Base-by-base conservation (phyloP, 2,888 invertebrate species). In the Pterostichus madidus region DNA sequence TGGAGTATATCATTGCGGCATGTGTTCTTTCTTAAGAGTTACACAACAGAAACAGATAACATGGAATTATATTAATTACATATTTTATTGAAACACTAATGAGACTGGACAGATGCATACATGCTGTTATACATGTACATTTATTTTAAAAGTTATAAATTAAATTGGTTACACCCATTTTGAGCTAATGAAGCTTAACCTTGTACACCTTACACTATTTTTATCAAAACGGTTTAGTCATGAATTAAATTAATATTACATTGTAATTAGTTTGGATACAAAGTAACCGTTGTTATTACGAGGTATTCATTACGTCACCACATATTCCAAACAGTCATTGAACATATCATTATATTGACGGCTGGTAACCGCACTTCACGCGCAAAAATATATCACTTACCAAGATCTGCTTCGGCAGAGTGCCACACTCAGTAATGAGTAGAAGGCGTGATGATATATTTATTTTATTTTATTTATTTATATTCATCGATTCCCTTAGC, bases 41-140 rank as follows among this genome's bases (percentile, higher is more conserved):
- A 44, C 61, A n/a, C 1, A 24, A 24, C 2, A 24, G 24, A 24
- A 24, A 24, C 2, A 24, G 24, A 49, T 52, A 79, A 79, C 39
- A 52, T 79, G 31, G 46, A 44, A 79, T 79, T 79, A 79, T 35
- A 35, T 64, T 64, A 79, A 79, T 79, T 79, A 75, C 31, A 49
- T 10, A 79, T 59, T 46, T 46, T 79, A 61, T 79, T 10, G 44
- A 61, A 11, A 31, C 78, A 17, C 44, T 79, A 79, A 79, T 61
- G 78, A 79, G 17, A 39, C 31, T 61, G 13, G 61, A 61, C 78
- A 79, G 78, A 61, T 61, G 78, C 31, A 78, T 17, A 61, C 13
- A 24, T 8, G n/a, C 11, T 49, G 46, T 49, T 49, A 2, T 24
- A 24, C 24, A 24, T 2, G 24, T 24, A 24, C 24, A n/a, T 49